Evolutionary conservation across 2,113 vertebrate species (phyloP), one percentile per base, ranked within the genome.

Genomic region (Ammodytes marinus): DNA sequence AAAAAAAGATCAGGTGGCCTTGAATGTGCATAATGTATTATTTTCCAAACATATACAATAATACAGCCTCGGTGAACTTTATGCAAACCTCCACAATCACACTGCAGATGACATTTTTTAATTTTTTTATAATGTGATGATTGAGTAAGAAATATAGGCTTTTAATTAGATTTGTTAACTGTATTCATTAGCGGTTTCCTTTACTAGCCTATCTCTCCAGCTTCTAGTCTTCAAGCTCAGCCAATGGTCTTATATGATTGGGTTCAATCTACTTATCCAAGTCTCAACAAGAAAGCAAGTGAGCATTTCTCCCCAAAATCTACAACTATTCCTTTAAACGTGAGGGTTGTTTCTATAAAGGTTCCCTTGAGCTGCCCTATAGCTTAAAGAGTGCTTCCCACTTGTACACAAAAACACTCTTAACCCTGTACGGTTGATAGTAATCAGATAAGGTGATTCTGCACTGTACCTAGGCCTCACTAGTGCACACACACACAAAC

Each of bases 401-500:
- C 40, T 82, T 66, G 71, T 61, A 69, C 64, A 80, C 43, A n/a
- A 15, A 82, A 57, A 74, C 52, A 57, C 71, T 69, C 79, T 79
- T 79, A 87, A 85, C 77, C 79, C 1, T 72, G 63, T 40, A 58
- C 15, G 57, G 76, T 52, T 27, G 69, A 63, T 58, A 52, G 61
- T 57, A 45, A 78, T 85, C 72, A 84, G 75, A 82, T 82, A 69
- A 76, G 49, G 0, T 1, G 3, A 8, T 72, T 50, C 58, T 55
- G 46, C 42, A 35, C 67, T 79, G 79, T 64, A 79, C 63, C 68
- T 45, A 42, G 67, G n/a, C 46, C 64, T 86, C 76, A n/a, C 72
- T 59, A 79, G 47, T 76, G 40, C 73, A 70, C 74, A 79, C 71
- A 79, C 73, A 70, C 74, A 79, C 71, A 79, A 64, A 90, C 40